A percentile compares a stretch with the other conserved stretches of the same genome.
Evolutionary conservation across 2,888 invertebrate species (phyloP).

Genomic region (Villa cingulata): DNA sequence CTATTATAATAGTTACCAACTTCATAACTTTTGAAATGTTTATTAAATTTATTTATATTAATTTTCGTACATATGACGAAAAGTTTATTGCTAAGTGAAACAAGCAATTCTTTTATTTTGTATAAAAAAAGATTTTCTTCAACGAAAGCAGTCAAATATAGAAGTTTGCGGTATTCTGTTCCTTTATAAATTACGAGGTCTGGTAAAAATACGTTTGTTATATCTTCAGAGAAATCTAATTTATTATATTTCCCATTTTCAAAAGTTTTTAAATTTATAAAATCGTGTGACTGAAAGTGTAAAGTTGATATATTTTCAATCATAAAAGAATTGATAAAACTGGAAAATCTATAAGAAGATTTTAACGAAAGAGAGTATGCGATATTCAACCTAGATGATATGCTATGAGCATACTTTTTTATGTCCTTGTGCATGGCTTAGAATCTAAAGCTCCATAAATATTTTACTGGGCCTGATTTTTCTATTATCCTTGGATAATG

Average conservation of each 20-base stretch:
- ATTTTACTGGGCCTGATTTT: conserved; percentile 1
- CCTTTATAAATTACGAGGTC: background rate
- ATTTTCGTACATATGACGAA: no score
- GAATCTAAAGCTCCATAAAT: conserved; percentile 5
- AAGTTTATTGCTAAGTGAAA: no score
- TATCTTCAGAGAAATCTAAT: background rate
- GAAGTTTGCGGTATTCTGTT: background rate
- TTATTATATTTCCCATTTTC: no score
- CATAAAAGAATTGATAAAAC: background rate
- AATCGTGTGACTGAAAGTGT: no score
- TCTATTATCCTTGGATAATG: conserved; percentile 5
- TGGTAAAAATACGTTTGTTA: background rate
- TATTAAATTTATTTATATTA: no score
- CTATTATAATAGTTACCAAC: conserved; percentile 3
- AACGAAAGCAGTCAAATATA: background rate
- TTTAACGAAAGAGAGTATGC: conserved; percentile 1
- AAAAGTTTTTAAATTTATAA: no score
- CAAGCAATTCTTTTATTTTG: conserved; percentile 1
- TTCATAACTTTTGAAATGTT: background rate
- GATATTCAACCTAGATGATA: conserved; percentile 2
- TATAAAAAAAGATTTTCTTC: background rate
- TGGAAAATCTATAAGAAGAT: background rate
- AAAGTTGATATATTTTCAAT: no score
- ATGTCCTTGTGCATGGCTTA: conserved; percentile 5
- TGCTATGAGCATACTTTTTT: conserved; percentile 2